A percentile compares a stretch with the other conserved stretches of the same genome.
Evolutionary conservation across 2,797 vertebrate genomes (phyloP).

Genomic region (Pipistrellus pipistrellus): DNA sequence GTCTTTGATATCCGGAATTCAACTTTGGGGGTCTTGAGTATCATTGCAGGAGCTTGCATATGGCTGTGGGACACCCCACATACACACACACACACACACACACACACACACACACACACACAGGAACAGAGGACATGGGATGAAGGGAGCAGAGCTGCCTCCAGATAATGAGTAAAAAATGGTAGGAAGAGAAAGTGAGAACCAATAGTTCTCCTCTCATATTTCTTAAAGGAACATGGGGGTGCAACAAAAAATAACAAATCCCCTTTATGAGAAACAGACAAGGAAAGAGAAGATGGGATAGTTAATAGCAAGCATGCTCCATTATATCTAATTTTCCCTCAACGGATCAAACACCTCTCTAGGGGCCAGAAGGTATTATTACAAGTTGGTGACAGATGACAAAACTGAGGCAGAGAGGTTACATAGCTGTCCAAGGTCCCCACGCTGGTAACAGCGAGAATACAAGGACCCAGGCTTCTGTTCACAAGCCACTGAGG

Average conservation of each 20-base stretch:
- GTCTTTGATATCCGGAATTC: not conserved
- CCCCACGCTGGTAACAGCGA: not conserved
- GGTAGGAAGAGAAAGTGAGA: not conserved
- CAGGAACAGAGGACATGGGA: not conserved
- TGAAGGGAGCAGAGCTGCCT: not conserved
- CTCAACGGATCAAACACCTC: not conserved
- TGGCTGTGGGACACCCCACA: not conserved
- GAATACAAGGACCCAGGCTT: not conserved
- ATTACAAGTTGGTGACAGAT: not conserved
- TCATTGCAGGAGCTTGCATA: not conserved
- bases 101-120: no score
- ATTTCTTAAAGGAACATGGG: not conserved
- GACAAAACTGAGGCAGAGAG: not conserved
- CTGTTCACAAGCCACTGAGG: not conserved
- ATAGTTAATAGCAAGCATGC: not conserved
- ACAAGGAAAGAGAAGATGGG: not conserved
- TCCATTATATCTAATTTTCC: not conserved
- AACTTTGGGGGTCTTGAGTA: not conserved
- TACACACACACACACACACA: not conserved
- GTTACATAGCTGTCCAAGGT: not conserved
- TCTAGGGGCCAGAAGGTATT: not conserved
- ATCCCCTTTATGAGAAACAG: not conserved
- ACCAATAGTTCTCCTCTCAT: not conserved
- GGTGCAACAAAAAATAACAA: not conserved
- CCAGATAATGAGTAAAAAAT: not conserved